Conservation (phyloP, 2,888 invertebrate species). For the Prostheceraeus crozeri region DNA sequence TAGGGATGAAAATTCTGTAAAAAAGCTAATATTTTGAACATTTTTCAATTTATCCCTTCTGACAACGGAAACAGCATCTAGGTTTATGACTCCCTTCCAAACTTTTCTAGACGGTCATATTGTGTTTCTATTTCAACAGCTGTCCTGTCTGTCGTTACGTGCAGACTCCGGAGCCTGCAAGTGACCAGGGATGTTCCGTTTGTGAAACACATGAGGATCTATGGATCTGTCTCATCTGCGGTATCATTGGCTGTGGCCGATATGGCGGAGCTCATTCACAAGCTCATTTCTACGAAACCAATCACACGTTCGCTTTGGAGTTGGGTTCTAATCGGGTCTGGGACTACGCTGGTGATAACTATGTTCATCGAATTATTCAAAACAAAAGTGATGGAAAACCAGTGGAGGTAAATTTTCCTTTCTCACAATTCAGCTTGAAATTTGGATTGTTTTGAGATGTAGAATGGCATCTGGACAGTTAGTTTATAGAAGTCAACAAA, state of each 20-base stretch:
- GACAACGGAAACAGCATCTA: no score
- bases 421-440: no score
- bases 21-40: no score
- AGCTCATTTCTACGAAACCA: slow-evolving; percentile 82
- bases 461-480: no score
- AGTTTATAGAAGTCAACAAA: no score
- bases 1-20: no score
- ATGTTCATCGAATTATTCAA: slow-evolving; percentile 87
- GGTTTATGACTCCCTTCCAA: neutral
- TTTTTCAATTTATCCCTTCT: slow-evolving; percentile 31
- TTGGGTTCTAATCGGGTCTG: slow-evolving; percentile 86
- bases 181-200: slow-evolving; percentile 66
- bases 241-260: slow-evolving; percentile 92
- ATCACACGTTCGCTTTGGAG: slow-evolving; percentile 93
- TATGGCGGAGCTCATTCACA: slow-evolving; percentile 84
- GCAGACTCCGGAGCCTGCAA: slow-evolving; percentile 72
- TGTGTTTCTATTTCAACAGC: no score
- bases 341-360: slow-evolving; percentile 98
- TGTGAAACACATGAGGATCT: slow-evolving; percentile 65
- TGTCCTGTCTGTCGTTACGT: slow-evolving; percentile 92
- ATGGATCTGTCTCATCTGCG: slow-evolving; percentile 98
- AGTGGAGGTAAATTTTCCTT: slow-evolving; percentile 61
- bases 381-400: slow-evolving; percentile 93
- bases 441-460: no score
- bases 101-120: neutral